Evolutionary conservation across 1,140 invertebrate species (phyloP).

Genomic region (Meloidogyne chitwoodi): DNA sequence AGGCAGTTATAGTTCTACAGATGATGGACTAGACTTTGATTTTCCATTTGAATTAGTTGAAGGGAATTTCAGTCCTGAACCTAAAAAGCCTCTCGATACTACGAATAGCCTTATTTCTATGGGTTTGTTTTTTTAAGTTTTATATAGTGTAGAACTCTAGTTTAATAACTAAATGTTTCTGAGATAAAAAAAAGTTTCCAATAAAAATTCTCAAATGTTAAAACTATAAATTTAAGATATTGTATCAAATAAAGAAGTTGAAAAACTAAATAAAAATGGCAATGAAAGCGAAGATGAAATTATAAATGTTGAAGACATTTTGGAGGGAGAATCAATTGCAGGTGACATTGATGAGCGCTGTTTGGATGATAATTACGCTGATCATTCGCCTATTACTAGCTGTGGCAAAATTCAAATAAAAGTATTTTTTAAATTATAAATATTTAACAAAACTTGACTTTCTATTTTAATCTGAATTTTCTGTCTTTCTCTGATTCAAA

Average conservation of each 20-base stretch:
- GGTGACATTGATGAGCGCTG: not conserved
- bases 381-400: not conserved
- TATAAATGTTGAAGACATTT: not conserved
- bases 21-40: not conserved
- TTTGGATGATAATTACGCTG: not conserved
- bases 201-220: no score
- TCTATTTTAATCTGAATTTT: not conserved
- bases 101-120: not conserved
- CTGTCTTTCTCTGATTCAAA: not conserved
- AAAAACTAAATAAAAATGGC: not conserved
- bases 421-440: not conserved
- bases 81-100: not conserved
- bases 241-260: not conserved
- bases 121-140: not conserved
- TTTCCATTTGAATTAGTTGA: not conserved
- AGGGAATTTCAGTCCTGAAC: not conserved
- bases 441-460: not conserved
- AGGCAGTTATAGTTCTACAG: not conserved
- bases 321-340: not conserved
- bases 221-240: not conserved
- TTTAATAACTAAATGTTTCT: no score
- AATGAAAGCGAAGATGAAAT: not conserved
- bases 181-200: no score
- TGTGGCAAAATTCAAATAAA: not conserved
- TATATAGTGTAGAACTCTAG: no score